A percentile compares a stretch with the other conserved stretches of the same genome.
These are phyloP conservation scores for Centroberyx gerrardi DNA, from an alignment of 2,797 vertebrate species.

Conservation along the genomic window DNA sequence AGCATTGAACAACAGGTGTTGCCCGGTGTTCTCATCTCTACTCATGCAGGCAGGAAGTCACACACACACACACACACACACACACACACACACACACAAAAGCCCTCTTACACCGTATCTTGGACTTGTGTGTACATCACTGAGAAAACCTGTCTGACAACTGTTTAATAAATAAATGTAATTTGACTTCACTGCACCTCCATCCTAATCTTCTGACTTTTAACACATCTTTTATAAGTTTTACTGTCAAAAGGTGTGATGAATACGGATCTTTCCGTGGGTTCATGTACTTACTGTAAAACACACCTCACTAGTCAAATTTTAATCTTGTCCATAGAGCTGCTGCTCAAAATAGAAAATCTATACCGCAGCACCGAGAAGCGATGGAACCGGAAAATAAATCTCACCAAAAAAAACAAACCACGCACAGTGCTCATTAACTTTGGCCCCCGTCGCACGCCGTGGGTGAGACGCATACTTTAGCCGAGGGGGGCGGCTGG, in stretches of 20 bases:
- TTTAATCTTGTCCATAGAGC: not conserved
- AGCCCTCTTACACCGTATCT: no score
- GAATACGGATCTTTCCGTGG: not conserved
- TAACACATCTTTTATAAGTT: not conserved
- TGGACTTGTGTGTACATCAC: no score
- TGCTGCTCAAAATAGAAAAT: constrained; percentile 14
- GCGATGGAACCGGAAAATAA: constrained; percentile 22
- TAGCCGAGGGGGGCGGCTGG: constrained; percentile 16
- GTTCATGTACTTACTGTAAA: constrained; percentile 35
- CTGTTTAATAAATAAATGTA: not conserved
- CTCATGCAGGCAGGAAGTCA: no score
- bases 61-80: no score
- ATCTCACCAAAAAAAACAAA: constrained; percentile 6
- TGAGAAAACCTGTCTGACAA: not conserved
- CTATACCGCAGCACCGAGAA: constrained; percentile 3
- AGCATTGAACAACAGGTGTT: no score
- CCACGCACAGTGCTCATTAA: not conserved
- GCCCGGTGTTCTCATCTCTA: no score
- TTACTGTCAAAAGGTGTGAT: not conserved
- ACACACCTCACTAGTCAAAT: not conserved
- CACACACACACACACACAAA: no score
- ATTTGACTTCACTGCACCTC: not conserved
- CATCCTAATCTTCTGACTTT: not conserved
- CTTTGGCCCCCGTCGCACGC: not conserved
- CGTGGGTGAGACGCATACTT: constrained; percentile 27